Conservation (phyloP, 2,113 vertebrate species). For the Tichodroma muraria region DNA sequence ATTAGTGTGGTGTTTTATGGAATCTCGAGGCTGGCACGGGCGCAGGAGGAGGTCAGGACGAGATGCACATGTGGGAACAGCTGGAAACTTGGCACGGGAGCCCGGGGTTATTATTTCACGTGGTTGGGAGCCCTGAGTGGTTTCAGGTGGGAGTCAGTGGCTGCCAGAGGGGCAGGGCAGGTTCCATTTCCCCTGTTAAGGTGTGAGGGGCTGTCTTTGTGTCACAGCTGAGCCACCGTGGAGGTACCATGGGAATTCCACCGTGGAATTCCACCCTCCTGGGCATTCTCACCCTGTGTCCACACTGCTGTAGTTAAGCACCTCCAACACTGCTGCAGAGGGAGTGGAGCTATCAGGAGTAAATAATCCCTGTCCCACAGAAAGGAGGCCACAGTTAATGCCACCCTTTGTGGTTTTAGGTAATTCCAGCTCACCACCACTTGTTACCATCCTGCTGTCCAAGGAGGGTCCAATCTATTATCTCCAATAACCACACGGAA, state of each 20-base stretch:
- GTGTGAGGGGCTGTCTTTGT: not conserved
- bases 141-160: not conserved
- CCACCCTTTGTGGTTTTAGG: not conserved
- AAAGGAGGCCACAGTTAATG: not conserved
- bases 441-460: not conserved
- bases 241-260: not conserved
- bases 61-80: conserved; percentile 59
- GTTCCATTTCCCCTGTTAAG: not conserved
- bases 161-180: not conserved
- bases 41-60: conserved; percentile 5
- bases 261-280: not conserved
- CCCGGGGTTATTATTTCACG: not conserved
- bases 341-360: not conserved
- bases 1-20: conserved; percentile 43
- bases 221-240: accelerated
- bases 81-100: conserved; percentile 32
- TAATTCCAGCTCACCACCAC: not conserved
- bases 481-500: not conserved
- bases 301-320: not conserved
- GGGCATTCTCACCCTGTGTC: not conserved
- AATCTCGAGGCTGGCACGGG: conserved; percentile 23
- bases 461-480: not conserved
- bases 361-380: not conserved
- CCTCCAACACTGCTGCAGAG: not conserved
- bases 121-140: not conserved